Base-by-base conservation (phyloP, 2,797 vertebrate genomes). In the Microhierax caerulescens region DNA sequence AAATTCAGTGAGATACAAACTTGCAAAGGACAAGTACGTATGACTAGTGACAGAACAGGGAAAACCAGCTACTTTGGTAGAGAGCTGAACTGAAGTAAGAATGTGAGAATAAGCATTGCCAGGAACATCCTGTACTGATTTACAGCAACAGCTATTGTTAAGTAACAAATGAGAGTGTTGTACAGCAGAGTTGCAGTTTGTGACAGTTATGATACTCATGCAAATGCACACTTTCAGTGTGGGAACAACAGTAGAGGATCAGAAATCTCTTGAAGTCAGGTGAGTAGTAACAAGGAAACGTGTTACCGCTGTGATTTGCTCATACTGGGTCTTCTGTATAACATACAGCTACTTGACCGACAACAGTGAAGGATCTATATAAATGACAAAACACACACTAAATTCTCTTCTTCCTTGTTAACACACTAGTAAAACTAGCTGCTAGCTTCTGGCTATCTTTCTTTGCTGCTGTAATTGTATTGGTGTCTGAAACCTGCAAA, bases 61-160 rank as follows among this genome's bases (percentile, higher is more conserved):
- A 68, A 89, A 91, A 77, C 37, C 72, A 72, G 37, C 37, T 92
- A 28, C 83, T 90, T 69, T 19, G 18, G 41, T 79, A 93, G 53
- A 80, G 63, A 75, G 48, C 37, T 77, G 64, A 86, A 87, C 90
- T 75, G 80, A 73, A 91, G 53, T 47, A 74, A 91, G 73, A 85
- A 87, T 91, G 50, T 37, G 91, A 95, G 82, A 84, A 92, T 11
- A 82, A 79, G 36, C 69, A 75, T 7, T 93, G 88, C 85, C 88
- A 95, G 68, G 90, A 95, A 95, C 94, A 89, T 77, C 74, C 88
- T 67, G 90, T 93, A 61, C 43, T 85, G 73, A 94, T 85, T 85
- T 90, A 85, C n/a, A 85, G 85, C 74, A 79, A 92, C 67, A 93
- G 85, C 82, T 87, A 90, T 76, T 61, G 78, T 54, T 73, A 92